These are phyloP conservation scores for Tiaroga cobitis DNA, from an alignment of 2,797 vertebrate species.

Conservation along the genomic window DNA sequence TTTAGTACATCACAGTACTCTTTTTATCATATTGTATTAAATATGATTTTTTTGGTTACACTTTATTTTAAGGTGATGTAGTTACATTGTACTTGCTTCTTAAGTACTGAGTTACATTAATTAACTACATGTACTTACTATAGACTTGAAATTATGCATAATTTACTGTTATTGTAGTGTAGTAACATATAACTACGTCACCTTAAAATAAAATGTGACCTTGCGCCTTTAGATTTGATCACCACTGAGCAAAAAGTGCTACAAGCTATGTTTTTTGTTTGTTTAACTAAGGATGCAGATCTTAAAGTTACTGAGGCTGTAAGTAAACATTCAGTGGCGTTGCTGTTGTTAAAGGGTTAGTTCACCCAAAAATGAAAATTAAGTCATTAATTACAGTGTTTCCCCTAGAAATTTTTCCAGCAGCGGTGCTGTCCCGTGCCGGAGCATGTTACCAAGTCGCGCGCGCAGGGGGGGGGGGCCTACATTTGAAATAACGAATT, in stretches of 20 bases:
- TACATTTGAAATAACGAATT: no score
- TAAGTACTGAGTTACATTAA: not conserved
- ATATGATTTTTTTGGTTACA: not conserved
- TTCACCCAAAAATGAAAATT: no score
- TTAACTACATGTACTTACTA: not conserved
- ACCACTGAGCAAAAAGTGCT: not conserved
- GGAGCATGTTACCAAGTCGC: no score
- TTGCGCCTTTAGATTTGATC: not conserved
- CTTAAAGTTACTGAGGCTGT: not conserved
- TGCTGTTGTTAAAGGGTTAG: not conserved
- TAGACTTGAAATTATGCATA: not conserved
- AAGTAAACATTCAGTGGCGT: not conserved
- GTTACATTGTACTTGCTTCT: not conserved
- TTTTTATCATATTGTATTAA: not conserved
- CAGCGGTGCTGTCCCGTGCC: no score
- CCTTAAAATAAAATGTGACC: not conserved
- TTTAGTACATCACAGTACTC: not conserved
- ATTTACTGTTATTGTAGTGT: not conserved
- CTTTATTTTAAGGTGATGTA: not conserved
- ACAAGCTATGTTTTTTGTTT: not conserved
- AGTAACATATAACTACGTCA: not conserved
- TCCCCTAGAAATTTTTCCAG: no score
- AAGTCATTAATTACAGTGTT: no score
- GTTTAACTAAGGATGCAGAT: conserved; percentile 4
- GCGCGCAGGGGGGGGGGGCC: no score